Percentiles rank a stretch among this genome's conserved stretches.
These are phyloP conservation scores for Silurus asotus DNA, from an alignment of 2,113 vertebrate genomes.

Conservation along the genomic window DNA sequence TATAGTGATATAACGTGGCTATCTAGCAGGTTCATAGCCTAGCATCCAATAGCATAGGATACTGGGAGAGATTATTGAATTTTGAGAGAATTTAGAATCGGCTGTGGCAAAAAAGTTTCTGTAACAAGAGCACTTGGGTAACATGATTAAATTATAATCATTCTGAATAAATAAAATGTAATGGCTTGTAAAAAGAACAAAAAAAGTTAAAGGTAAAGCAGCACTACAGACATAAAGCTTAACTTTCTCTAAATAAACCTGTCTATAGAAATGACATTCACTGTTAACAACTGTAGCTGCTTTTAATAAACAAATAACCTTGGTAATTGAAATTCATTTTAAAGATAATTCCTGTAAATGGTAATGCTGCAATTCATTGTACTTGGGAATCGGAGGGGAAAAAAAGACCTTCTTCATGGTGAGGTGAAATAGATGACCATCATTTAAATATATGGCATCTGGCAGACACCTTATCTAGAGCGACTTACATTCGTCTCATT, in stretches of 20 bases:
- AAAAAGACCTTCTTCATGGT: not conserved
- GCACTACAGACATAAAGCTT: not conserved
- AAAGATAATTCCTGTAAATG: not conserved
- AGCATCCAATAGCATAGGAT: not conserved
- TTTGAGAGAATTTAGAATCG: not conserved
- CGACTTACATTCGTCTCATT: too few species aligned
- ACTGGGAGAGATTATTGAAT: not conserved
- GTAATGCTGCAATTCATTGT: not conserved
- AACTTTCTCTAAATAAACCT: not conserved
- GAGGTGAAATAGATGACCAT: not conserved
- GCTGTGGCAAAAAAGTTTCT: not conserved
- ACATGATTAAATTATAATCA: not conserved
- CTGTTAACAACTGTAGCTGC: not conserved
- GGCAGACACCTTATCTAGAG: too few species aligned
- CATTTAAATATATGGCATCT: not conserved
- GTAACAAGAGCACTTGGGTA: not conserved
- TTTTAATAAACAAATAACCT: not conserved
- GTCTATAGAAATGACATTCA: not conserved
- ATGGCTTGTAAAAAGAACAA: not conserved
- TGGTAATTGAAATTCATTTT: not conserved
- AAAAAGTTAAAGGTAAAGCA: not conserved
- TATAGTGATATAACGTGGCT: not conserved
- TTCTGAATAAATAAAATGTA: not conserved
- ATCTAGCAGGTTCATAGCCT: not conserved
- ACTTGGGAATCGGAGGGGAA: not conserved